phyloP scores from a whole-genome alignment of 2,888 invertebrate genomes.

The Hyposoter dolosus region DNA sequence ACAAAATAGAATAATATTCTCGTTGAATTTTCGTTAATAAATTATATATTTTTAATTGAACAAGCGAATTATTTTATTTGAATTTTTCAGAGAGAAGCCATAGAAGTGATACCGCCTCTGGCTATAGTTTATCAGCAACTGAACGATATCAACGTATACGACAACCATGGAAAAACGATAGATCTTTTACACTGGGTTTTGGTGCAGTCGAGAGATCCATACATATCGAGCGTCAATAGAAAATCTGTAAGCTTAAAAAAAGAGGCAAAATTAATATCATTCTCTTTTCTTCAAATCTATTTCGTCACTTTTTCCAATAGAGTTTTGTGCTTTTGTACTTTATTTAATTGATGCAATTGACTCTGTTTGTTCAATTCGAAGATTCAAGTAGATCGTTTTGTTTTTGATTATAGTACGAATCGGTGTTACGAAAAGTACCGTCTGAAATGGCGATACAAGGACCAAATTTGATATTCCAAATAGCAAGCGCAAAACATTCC shows the following conservation, averaged over 20 bases:
- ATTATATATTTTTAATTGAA: neutral
- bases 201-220: slow-evolving; percentile 87
- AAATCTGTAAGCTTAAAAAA: slow-evolving; percentile 85
- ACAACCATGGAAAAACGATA: slow-evolving; percentile 86
- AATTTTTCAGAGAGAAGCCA: slow-evolving; percentile 85
- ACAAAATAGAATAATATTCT: neutral
- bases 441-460: slow-evolving; percentile 84
- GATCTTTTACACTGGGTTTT: slow-evolving; percentile 89
- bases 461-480: slow-evolving; percentile 90
- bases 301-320: neutral
- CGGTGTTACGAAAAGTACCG: slow-evolving; percentile 86
- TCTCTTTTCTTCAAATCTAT: neutral
- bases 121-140: slow-evolving; percentile 86
- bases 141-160: slow-evolving; percentile 82
- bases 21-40: neutral
- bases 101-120: slow-evolving; percentile 87
- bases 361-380: neutral
- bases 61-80: neutral
- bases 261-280: neutral
- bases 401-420: slow-evolving; percentile 85
- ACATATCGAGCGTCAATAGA: slow-evolving; percentile 86
- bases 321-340: neutral
- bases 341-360: neutral
- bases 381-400: slow-evolving; percentile 39
- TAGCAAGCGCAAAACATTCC: slow-evolving; percentile 86